These are phyloP conservation scores for Adela reaumurella DNA, from an alignment of 2,888 invertebrate genomes.

Conservation along the genomic window DNA sequence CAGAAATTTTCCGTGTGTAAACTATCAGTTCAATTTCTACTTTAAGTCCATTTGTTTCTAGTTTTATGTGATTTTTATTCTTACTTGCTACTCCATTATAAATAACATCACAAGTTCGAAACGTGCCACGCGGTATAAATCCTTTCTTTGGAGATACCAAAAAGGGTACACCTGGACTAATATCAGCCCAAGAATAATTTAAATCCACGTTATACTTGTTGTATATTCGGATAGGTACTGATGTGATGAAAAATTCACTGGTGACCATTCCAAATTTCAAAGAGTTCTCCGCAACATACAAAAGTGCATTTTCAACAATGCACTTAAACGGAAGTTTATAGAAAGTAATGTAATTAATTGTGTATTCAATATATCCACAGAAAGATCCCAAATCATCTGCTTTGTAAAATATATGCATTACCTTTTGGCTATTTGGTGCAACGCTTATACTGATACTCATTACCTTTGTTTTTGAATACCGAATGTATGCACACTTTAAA, in stretches of 20 bases:
- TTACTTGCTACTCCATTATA: slow-evolving; percentile 32
- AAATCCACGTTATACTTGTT: slow-evolving; percentile 35
- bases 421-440: slow-evolving; percentile 19
- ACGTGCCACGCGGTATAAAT: slow-evolving; percentile 25
- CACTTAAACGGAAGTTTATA: slow-evolving; percentile 30
- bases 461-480: slow-evolving; percentile 26
- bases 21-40: slow-evolving; percentile 26
- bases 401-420: slow-evolving; percentile 23
- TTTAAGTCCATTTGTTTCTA: neutral
- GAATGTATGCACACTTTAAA: slow-evolving; percentile 20
- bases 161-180: slow-evolving; percentile 31
- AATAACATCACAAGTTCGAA: slow-evolving; percentile 32
- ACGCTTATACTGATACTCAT: slow-evolving; percentile 20
- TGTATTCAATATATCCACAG: slow-evolving; percentile 29
- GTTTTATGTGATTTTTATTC: slow-evolving; percentile 20
- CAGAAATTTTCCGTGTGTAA: slow-evolving; percentile 33
- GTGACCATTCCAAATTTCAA: slow-evolving; percentile 48
- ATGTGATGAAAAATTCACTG: slow-evolving; percentile 33
- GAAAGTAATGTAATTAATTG: slow-evolving; percentile 23
- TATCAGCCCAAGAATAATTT: slow-evolving; percentile 29
- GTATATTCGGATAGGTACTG: slow-evolving; percentile 31
- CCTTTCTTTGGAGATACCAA: slow-evolving; percentile 31
- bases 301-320: slow-evolving; percentile 26
- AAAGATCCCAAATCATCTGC: slow-evolving; percentile 24
- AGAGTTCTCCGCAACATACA: slow-evolving; percentile 26